Base-by-base conservation (phyloP, 2,888 invertebrate genomes). In the Scaptomyza cyrtandrae region DNA sequence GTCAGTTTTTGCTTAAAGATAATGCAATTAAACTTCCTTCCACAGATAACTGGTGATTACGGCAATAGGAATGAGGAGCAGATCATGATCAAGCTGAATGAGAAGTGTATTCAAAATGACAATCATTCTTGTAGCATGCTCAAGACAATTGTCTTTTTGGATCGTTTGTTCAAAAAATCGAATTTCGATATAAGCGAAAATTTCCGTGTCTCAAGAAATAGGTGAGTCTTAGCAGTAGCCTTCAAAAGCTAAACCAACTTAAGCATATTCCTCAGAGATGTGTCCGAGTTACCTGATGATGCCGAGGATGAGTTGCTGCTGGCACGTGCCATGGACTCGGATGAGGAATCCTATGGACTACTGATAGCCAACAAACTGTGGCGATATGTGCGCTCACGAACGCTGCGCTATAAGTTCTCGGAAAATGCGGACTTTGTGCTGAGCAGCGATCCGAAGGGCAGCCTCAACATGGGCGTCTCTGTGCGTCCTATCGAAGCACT, bases 71-170 rank as follows among this genome's bases (percentile, higher is more conserved):
- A 93, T 78, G 97, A 97, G 92, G 96, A 96, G 76, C 94, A 94
- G 24, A 93, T 97, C 11, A 93, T 96, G 78, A 94, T 95, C 48
- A 96, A 96, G 79, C 92, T 97, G 41, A 96, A 96, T 89, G 93
- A 93, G 78, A 96, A 96, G 93, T 97, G 97, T 90, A 94, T 95
- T 5, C 94, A 95, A 76, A 94, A 95, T 57, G 97, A 97, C 86
- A 94, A 96, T 48, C 95, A 96, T 39, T 95, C 97, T 9, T 97
- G 97, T 90, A 95, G 96, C 89, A 96, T 97, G 93, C 93, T 96
- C 19, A 97, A 97, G 91, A 91, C 97, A 80, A 95, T 97, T 41
- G 95, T 96, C 16, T 97, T 96, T 90, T 96, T 97, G 92, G 97
- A 97, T 92, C 93, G 95, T 72, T 94, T 96, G 92, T 93, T 97